Evolutionary conservation across 2,888 invertebrate genomes (phyloP).

Genomic region (Entomobrya multifasciata): DNA sequence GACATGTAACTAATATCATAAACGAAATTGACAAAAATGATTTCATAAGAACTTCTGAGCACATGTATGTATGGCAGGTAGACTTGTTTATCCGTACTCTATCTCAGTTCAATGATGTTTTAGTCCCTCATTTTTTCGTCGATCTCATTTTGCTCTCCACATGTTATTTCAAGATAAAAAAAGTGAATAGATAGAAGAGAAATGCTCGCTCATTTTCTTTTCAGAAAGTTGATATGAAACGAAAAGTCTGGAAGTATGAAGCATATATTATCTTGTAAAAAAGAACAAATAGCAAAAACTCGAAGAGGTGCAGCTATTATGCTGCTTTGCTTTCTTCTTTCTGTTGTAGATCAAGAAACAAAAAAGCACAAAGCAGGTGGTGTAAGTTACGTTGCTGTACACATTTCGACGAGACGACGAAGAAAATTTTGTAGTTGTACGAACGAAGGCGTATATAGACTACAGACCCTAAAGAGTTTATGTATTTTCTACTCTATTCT

Average conservation of each 20-base stretch:
- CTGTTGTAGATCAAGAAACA: background rate
- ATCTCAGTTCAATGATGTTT: background rate
- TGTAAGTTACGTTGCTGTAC: background rate
- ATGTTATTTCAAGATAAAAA: background rate
- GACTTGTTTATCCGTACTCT: too few species aligned
- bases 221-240: background rate
- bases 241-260: background rate
- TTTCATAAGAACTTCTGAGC: background rate
- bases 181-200: background rate
- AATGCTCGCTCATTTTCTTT: background rate
- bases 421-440: background rate
- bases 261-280: slow-evolving; percentile 1
- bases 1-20: too few species aligned
- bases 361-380: background rate
- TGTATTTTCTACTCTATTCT: background rate
- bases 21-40: background rate
- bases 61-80: background rate
- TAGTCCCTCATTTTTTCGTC: background rate
- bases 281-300: slow-evolving; percentile 29
- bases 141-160: background rate
- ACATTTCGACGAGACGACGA: background rate
- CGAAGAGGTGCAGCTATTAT: background rate
- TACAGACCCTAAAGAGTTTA: too few species aligned
- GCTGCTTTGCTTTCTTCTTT: background rate
- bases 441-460: too few species aligned